Conservation (phyloP, 92 coral and sea anemone species). For the Pocillopora grandis region DNA sequence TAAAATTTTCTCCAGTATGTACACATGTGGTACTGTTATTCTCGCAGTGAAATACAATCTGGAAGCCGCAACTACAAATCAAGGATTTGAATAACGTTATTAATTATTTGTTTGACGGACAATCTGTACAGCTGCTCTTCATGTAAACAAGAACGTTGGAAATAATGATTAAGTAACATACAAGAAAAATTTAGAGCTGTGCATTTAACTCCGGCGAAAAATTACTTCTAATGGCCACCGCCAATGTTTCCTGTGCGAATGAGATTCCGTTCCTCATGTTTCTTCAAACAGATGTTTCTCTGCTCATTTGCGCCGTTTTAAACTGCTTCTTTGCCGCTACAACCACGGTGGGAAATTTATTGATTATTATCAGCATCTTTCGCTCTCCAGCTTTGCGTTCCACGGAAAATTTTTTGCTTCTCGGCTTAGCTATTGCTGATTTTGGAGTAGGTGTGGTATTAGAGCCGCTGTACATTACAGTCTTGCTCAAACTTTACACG, state of each 20-base stretch:
- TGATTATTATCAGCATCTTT: not conserved
- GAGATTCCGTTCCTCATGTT: not conserved
- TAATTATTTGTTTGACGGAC: no score
- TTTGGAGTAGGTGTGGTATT: not conserved
- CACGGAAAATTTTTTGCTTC: not conserved
- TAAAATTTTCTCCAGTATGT: no score
- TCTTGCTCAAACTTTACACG: not conserved
- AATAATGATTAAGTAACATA: no score
- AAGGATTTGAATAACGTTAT: no score
- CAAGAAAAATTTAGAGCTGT: no score
- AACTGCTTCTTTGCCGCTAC: not conserved
- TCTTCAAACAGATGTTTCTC: not conserved
- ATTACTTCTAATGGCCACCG: no score
- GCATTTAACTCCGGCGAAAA: no score
- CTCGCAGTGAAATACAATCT: no score
- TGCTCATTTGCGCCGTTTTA: not conserved
- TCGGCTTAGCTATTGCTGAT: constrained; percentile 3
- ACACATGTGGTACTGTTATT: no score
- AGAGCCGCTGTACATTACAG: not conserved
- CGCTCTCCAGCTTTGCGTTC: constrained; percentile 6
- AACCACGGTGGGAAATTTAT: constrained; percentile 1
- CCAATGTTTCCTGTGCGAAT: not conserved
- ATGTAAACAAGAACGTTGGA: no score
- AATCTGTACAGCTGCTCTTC: no score
- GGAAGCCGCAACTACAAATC: no score